Evolutionary conservation across 1,140 invertebrate genomes (phyloP).

Genomic region (Drosophila melanica): DNA sequence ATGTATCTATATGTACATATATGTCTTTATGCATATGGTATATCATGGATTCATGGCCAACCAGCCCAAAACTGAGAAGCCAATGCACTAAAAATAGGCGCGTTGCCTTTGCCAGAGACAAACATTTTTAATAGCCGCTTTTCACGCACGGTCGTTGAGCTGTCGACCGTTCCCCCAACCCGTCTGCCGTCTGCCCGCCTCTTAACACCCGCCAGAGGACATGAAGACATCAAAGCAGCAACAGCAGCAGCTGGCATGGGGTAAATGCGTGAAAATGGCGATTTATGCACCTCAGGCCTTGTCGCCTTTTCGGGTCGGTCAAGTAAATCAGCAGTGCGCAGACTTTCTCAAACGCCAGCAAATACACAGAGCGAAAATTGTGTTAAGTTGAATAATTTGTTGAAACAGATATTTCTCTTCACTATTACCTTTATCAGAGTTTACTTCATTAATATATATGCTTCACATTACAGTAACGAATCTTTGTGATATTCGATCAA

Average conservation of each 20-base stretch:
- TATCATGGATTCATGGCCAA: slow-evolving; percentile 65
- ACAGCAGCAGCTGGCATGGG: slow-evolving; percentile 29
- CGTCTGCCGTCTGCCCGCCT: not conserved
- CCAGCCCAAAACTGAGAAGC: slow-evolving; percentile 49
- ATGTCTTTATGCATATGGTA: not conserved
- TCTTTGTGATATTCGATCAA: slow-evolving; percentile 25
- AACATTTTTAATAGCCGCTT: slow-evolving; percentile 74
- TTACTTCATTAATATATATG: not conserved
- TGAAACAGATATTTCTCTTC: not conserved
- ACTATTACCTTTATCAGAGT: too few relatives aligned
- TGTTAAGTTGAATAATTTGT: not conserved
- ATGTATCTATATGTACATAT: slow-evolving; percentile 3
- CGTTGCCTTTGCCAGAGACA: slow-evolving; percentile 63
- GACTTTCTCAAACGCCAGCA: slow-evolving; percentile 27
- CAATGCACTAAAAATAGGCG: slow-evolving; percentile 77
- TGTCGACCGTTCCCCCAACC: not conserved
- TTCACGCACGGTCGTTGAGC: slow-evolving; percentile 68
- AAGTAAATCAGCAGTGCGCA: slow-evolving; percentile 27
- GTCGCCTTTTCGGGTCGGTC: slow-evolving; percentile 27
- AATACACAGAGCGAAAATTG: slow-evolving; percentile 9
- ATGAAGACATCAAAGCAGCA: slow-evolving; percentile 52
- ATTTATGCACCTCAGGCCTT: slow-evolving; percentile 63
- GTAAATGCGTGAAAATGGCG: slow-evolving; percentile 62
- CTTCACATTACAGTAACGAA: not conserved
- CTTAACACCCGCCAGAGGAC: slow-evolving; percentile 23